Conservation (phyloP, 2,113 vertebrate genomes). For the Halcyon malimbica region DNA sequence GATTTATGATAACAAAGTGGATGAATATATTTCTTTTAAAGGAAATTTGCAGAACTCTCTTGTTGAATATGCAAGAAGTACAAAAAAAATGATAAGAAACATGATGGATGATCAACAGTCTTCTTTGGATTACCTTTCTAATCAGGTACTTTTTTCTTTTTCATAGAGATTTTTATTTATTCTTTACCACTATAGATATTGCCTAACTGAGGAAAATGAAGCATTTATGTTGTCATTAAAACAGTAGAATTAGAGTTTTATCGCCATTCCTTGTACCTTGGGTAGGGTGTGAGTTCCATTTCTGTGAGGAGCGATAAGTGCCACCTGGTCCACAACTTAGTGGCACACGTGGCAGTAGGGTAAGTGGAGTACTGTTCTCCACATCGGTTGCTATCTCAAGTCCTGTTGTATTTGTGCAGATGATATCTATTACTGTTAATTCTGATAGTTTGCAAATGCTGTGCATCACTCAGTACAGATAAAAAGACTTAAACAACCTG, state of each 20-base stretch:
- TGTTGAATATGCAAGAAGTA: conserved; percentile 85
- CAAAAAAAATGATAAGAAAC: conserved; percentile 87
- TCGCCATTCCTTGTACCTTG: neutral
- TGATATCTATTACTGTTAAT: neutral
- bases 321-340: neutral
- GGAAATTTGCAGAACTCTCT: conserved; percentile 89
- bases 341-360: neutral
- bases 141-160: conserved; percentile 76
- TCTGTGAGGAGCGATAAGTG: accelerated
- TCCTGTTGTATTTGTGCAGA: neutral
- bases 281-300: neutral
- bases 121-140: conserved; percentile 87
- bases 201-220: neutral
- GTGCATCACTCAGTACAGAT: neutral
- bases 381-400: neutral
- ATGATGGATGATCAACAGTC: conserved; percentile 91
- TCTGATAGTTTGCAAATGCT: neutral
- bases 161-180: neutral
- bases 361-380: neutral
- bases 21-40: conserved; percentile 62
- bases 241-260: neutral
- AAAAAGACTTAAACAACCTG: neutral
- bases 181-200: neutral
- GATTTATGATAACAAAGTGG: neutral
- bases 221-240: neutral